These are phyloP conservation scores for Therioaphis trifolii DNA, from an alignment of 2,888 invertebrate species.

Conservation along the genomic window DNA sequence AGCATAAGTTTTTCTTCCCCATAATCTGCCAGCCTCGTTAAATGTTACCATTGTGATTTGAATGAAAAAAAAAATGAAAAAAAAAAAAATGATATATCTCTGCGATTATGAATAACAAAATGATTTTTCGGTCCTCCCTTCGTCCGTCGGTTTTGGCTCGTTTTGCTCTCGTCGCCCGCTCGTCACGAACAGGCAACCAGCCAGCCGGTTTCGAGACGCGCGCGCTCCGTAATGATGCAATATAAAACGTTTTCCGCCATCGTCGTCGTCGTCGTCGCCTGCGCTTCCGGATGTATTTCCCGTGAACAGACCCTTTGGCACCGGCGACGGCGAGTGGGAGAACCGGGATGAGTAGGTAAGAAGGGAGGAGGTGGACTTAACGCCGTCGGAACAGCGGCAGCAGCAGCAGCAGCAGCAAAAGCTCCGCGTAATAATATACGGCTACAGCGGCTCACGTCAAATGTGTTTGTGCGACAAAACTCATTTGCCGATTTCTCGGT, in stretches of 20 bases:
- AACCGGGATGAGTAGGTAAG: neutral
- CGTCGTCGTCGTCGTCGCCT: constrained; percentile 11
- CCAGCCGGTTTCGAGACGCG: neutral
- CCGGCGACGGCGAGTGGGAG: neutral
- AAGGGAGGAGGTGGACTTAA: neutral
- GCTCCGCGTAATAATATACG: neutral
- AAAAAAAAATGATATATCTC: no score
- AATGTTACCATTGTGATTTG: constrained; percentile 6
- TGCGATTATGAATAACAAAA: constrained; percentile 29
- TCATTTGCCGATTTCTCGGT: constrained; percentile 62
- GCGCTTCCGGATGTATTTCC: constrained; percentile 44
- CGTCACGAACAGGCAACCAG: neutral
- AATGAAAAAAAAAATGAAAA: neutral
- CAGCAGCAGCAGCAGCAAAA: no score
- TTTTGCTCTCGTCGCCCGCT: neutral
- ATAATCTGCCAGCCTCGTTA: neutral
- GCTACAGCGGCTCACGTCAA: constrained; percentile 21
- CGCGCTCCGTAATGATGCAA: constrained; percentile 42
- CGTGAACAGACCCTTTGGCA: neutral
- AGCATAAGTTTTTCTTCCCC: no score
- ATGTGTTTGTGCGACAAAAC: constrained; percentile 61
- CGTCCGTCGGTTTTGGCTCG: neutral
- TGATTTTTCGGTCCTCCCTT: neutral
- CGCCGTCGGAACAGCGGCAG: neutral
- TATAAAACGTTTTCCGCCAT: constrained; percentile 53